Conservation (phyloP, 2,113 vertebrate genomes). For the Misgurnus mizolepis region DNA sequence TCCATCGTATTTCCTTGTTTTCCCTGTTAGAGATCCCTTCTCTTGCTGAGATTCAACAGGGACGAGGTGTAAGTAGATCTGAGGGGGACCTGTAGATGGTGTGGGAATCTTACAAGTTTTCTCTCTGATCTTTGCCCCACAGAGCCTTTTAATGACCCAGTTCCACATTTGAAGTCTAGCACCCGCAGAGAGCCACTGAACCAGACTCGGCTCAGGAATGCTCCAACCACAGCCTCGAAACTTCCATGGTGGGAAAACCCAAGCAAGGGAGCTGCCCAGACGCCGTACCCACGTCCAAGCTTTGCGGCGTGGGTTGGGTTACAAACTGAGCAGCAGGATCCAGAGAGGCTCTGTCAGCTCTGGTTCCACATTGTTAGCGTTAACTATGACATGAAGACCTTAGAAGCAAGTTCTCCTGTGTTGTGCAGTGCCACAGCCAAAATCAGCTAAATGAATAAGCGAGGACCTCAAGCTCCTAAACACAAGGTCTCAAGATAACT, state of each 20-base stretch:
- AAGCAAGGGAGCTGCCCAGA: slow-evolving; percentile 13
- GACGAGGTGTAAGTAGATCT: slow-evolving; percentile 14
- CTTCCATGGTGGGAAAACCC: slow-evolving; percentile 34
- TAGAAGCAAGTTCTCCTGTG: slow-evolving; percentile 20
- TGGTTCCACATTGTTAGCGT: slow-evolving; percentile 17
- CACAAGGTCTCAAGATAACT: slow-evolving; percentile 42
- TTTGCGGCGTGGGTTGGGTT: slow-evolving; percentile 7
- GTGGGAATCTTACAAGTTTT: slow-evolving; percentile 17
- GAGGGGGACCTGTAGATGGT: slow-evolving; percentile 1
- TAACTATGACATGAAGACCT: slow-evolving; percentile 36
- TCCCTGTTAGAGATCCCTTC: not conserved
- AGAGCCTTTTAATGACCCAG: slow-evolving; percentile 46
- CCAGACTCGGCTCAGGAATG: slow-evolving; percentile 23
- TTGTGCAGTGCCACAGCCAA: slow-evolving; percentile 17
- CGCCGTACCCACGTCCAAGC: slow-evolving; percentile 12
- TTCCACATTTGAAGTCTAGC: slow-evolving; percentile 38
- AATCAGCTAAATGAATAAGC: slow-evolving; percentile 35
- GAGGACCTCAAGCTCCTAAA: not conserved
- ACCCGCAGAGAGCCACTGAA: slow-evolving; percentile 36
- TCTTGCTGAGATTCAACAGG: slow-evolving; percentile 24
- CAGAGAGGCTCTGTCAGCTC: slow-evolving; percentile 19
- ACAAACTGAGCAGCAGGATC: slow-evolving; percentile 37
- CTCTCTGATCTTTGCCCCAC: slow-evolving; percentile 32
- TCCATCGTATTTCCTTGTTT: not conserved
- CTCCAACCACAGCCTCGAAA: slow-evolving; percentile 28